Percentiles rank a stretch among this genome's conserved stretches.
Evolutionary conservation across 2,888 invertebrate species (phyloP).

Genomic region (Campaea margaritaria): DNA sequence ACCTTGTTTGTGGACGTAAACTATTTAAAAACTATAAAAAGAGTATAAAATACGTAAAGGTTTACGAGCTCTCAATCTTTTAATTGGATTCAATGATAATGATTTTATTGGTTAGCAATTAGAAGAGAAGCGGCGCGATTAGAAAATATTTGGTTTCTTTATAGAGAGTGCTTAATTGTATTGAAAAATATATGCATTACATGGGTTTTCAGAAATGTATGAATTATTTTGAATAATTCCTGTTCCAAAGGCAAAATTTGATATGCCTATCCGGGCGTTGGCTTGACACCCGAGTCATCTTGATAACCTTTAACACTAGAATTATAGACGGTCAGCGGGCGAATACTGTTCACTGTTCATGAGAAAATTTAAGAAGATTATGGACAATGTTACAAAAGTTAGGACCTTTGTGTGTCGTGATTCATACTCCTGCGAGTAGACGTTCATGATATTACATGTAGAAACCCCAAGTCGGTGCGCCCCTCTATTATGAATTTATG

Average conservation of each 20-base stretch:
- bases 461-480: no score
- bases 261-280: no score
- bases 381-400: no score
- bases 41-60: not conserved
- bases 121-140: slow-evolving; percentile 4
- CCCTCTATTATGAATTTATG: no score
- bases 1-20: slow-evolving; percentile 12
- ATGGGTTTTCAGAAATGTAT: not conserved
- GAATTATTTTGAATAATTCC: not conserved
- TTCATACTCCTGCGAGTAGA: not conserved
- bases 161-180: slow-evolving; percentile 13
- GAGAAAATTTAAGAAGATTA: no score
- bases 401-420: no score
- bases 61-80: slow-evolving; percentile 29
- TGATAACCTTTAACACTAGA: not conserved
- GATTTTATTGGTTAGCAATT: slow-evolving; percentile 14
- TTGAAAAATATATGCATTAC: not conserved
- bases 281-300: not conserved
- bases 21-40: slow-evolving; percentile 21
- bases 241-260: no score
- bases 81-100: slow-evolving; percentile 23
- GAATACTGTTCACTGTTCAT: no score
- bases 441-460: no score
- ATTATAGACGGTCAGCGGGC: no score
- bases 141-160: not conserved